phyloP scores from a whole-genome alignment of 2,888 invertebrate species.

The Nemapogon koenigi region DNA sequence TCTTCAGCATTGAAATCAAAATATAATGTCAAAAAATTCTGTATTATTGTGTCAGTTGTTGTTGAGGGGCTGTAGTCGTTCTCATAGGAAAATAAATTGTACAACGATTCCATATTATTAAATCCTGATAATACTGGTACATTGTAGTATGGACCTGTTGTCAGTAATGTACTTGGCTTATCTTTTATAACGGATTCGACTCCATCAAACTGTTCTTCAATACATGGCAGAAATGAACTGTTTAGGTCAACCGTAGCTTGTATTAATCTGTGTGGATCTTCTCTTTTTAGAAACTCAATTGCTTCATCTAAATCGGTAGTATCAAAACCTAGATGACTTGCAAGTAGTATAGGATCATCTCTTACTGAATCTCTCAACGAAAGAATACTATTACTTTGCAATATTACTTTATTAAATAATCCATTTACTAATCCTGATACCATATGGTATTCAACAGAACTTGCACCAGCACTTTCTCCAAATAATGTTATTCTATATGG shows the following conservation, averaged over 20 bases:
- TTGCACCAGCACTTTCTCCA: constrained; percentile 32
- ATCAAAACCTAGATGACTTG: constrained; percentile 23
- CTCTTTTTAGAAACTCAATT: constrained; percentile 21
- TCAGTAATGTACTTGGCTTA: constrained; percentile 19
- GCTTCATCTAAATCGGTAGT: constrained; percentile 23
- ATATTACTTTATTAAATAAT: constrained; percentile 27
- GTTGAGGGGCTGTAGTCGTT: constrained; percentile 3
- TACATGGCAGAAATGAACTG: constrained; percentile 27
- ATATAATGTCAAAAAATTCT: background rate
- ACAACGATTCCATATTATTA: constrained; percentile 26
- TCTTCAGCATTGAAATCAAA: constrained; percentile 3
- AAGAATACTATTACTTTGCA: constrained; percentile 29
- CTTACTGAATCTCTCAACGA: constrained; percentile 22
- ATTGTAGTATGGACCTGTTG: constrained; percentile 13
- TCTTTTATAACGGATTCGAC: constrained; percentile 27
- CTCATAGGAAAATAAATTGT: background rate
- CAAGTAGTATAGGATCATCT: constrained; percentile 24
- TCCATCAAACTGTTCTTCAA: constrained; percentile 28
- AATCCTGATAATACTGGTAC: constrained; percentile 32
- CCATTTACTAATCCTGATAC: constrained; percentile 23
- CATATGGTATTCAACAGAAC: constrained; percentile 31
- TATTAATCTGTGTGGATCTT: constrained; percentile 23
- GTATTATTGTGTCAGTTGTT: background rate
- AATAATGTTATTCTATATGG: constrained; percentile 28
- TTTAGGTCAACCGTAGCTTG: constrained; percentile 19